A percentile compares a stretch with the other conserved stretches of the same genome.
phyloP scores from a whole-genome alignment of 1,140 invertebrate genomes.

The Drosophila erecta region DNA sequence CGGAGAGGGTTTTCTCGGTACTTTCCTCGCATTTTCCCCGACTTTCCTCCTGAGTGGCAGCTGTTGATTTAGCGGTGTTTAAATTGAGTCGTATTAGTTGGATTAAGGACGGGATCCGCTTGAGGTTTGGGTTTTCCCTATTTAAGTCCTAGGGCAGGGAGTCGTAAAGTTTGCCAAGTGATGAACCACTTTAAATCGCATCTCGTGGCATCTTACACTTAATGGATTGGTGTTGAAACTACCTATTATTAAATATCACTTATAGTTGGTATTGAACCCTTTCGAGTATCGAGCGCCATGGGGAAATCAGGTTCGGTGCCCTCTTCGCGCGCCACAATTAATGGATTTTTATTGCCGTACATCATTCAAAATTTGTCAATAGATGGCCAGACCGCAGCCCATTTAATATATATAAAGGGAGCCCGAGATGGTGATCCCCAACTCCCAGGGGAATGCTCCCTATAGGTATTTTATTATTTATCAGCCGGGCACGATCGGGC shows the following conservation, averaged over 20 bases:
- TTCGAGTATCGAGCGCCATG: not conserved
- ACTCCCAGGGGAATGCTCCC: conserved; percentile 40
- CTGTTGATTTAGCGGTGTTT: conserved; percentile 84
- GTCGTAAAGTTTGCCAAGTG: conserved; percentile 1
- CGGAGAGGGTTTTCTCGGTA: conserved; percentile 13
- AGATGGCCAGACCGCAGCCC: conserved; percentile 70
- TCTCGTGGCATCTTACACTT: too few relatives aligned
- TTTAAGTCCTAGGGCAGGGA: not conserved
- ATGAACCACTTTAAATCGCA: not conserved
- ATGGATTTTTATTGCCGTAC: conserved; percentile 78
- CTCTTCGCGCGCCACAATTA: conserved; percentile 51
- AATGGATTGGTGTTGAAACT: too few relatives aligned
- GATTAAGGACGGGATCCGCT: conserved; percentile 65
- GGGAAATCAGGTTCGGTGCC: conserved; percentile 22
- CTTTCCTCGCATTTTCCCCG: conserved; percentile 12
- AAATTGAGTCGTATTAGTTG: conserved; percentile 81
- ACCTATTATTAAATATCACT: too few relatives aligned
- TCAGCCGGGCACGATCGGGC: conserved; percentile 64
- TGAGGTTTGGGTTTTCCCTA: conserved; percentile 36
- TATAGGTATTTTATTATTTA: conserved; percentile 82
- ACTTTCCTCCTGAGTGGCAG: conserved; percentile 64
- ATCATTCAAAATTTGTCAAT: conserved; percentile 80
- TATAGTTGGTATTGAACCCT: not conserved
- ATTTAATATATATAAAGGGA: conserved; percentile 62
- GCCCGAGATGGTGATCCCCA: not conserved